phyloP scores from a whole-genome alignment of 2,113 vertebrate species.

The Psammodynastes pulverulentus region DNA sequence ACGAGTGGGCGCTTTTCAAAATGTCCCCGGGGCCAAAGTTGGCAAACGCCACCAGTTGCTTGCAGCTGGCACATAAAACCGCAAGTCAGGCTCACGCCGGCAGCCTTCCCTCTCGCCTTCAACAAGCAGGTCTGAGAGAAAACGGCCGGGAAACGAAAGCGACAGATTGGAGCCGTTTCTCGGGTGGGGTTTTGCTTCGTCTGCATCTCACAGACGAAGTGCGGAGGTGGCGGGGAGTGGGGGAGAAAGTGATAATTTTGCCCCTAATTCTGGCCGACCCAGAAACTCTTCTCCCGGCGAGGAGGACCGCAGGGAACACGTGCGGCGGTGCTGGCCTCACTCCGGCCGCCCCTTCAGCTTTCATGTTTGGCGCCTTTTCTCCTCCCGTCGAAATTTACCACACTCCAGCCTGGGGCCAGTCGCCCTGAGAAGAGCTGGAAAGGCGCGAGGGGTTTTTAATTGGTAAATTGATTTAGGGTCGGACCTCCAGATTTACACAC shows the following conservation, averaged over 20 bases:
- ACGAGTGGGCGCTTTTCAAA: background rate
- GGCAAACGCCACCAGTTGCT: constrained; percentile 6
- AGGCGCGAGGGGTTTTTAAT: background rate
- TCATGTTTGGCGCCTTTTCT: background rate
- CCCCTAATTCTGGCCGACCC: background rate
- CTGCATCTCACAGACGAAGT: background rate
- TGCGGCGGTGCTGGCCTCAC: background rate
- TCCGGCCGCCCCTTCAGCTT: background rate
- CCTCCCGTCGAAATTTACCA: background rate
- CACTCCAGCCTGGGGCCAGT: background rate
- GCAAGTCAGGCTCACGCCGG: background rate
- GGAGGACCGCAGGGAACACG: background rate
- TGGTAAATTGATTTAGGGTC: background rate
- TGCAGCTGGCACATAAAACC: background rate
- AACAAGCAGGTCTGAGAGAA: background rate
- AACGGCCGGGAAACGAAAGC: background rate
- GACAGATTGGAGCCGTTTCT: background rate
- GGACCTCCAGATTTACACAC: background rate
- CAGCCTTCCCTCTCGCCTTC: background rate
- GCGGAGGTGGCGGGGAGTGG: background rate
- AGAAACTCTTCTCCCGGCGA: background rate
- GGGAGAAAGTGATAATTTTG: background rate
- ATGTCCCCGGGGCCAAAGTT: background rate
- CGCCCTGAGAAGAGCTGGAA: background rate
- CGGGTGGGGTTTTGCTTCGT: too few species aligned